These are phyloP conservation scores for Mungos mungo DNA, from an alignment of 2,113 vertebrate genomes.

Conservation along the genomic window DNA sequence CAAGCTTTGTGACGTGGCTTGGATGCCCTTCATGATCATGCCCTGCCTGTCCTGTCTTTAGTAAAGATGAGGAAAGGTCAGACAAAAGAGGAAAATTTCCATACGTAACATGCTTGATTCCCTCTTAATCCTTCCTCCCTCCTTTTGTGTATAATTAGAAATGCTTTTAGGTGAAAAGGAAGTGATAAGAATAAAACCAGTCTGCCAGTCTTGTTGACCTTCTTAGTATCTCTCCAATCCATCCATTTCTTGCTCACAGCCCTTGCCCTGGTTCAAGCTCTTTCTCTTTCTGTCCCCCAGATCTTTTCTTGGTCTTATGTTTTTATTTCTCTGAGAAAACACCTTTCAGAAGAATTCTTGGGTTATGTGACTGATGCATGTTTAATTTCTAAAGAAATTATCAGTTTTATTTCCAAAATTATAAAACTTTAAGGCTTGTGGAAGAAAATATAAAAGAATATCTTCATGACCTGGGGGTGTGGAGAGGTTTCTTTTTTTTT, in stretches of 20 bases:
- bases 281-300: neutral
- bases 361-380: neutral
- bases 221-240: neutral
- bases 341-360: neutral
- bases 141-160: neutral
- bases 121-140: neutral
- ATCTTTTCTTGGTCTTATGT: neutral
- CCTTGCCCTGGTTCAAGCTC: neutral
- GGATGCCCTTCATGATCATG: neutral
- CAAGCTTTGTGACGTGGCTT: neutral
- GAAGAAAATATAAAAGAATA: neutral
- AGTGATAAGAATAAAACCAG: constrained; percentile 6
- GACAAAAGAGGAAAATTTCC: neutral
- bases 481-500: neutral
- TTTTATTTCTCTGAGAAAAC: constrained; percentile 26
- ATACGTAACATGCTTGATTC: neutral
- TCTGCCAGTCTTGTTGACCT: neutral
- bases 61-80: neutral
- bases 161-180: constrained; percentile 12
- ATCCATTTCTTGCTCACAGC: neutral
- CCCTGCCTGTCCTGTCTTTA: neutral
- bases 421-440: neutral
- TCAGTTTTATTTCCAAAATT: neutral
- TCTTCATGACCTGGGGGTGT: neutral
- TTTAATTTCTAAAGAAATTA: constrained; percentile 19